These are phyloP conservation scores for Cochlearius cochlearius DNA, from an alignment of 2,113 vertebrate genomes.

Conservation along the genomic window DNA sequence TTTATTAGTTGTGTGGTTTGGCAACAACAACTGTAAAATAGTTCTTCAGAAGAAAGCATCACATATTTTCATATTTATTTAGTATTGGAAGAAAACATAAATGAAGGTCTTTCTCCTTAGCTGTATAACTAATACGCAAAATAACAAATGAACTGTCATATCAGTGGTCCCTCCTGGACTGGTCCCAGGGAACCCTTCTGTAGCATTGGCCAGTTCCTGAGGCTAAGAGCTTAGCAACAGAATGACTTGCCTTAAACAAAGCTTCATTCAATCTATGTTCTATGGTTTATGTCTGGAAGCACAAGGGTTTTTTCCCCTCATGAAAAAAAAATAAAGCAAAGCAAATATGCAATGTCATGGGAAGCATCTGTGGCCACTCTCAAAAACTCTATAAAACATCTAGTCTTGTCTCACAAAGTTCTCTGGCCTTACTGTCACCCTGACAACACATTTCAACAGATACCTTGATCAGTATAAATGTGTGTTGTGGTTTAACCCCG, in stretches of 20 bases:
- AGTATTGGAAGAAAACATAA: neutral
- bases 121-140: neutral
- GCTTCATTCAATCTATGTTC: neutral
- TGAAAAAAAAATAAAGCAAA: neutral
- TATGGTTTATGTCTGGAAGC: neutral
- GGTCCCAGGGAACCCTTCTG: neutral
- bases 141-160: neutral
- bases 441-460: neutral
- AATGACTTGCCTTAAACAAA: neutral
- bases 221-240: neutral
- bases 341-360: neutral
- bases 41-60: neutral
- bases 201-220: neutral
- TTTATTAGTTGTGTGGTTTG: neutral
- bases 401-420: neutral
- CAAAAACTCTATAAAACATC: neutral
- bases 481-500: too few species aligned
- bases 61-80: neutral
- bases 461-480: neutral
- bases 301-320: rapidly evolving
- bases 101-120: neutral
- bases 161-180: neutral
- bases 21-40: neutral
- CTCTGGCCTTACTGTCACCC: neutral
- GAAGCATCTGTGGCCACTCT: neutral